Percentiles rank a stretch among this genome's conserved stretches.
Conservation (phyloP, 2,113 vertebrate species). For the Dendrocopos noguchii region DNA sequence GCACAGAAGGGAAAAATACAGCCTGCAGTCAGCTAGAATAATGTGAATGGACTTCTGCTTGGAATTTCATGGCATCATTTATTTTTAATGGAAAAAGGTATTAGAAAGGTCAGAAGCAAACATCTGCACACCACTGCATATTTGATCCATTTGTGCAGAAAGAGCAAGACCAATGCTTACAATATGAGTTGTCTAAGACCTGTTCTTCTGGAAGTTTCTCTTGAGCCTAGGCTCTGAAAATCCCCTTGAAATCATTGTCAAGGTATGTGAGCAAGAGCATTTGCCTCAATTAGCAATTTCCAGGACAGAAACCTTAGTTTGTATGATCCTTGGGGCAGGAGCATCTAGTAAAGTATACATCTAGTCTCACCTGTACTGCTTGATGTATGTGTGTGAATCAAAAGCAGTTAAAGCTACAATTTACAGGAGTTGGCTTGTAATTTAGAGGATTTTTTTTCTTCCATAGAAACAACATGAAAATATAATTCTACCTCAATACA, state of each 20-base stretch:
- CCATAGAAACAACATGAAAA: neutral
- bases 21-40: neutral
- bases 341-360: neutral
- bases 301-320: neutral
- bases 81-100: conserved; percentile 19
- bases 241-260: neutral
- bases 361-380: neutral
- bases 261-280: neutral
- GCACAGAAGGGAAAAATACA: neutral
- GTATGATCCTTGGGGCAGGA: neutral
- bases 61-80: conserved; percentile 8
- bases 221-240: neutral
- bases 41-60: neutral
- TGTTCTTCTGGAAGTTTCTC: neutral
- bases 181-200: neutral
- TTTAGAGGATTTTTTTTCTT: neutral
- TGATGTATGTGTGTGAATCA: neutral
- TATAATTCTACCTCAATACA: neutral
- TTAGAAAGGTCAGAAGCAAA: conserved; percentile 31
- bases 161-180: neutral
- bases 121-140: neutral
- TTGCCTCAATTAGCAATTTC: neutral
- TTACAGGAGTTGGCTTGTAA: neutral
- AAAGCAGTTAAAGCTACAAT: neutral
- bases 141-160: neutral